Base-by-base conservation (phyloP, 2,888 invertebrate genomes). In the Siphonodentalium dalli region DNA sequence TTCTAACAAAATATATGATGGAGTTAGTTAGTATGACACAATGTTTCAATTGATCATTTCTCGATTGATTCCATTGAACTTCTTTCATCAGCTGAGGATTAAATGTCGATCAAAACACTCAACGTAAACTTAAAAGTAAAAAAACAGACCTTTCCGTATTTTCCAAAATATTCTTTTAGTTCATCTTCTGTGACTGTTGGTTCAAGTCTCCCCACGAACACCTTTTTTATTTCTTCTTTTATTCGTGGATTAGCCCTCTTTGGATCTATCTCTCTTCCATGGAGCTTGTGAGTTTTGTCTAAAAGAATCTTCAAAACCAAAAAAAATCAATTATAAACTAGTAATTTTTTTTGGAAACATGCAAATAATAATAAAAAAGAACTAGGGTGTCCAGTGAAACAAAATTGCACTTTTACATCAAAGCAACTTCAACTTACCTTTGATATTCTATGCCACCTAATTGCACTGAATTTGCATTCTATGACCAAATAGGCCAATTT, bases 131-230 rank as follows among this genome's bases (percentile, higher is more conserved):
- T 18, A n/a, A 7, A 23, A 26, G 18, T 9, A n/a, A 29, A 21
- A 35, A n/a, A 33, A 47, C 89, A 87, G 86, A 95, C 94, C 71
- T 88, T 90, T 83, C 96, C 96, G 84, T 90, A 96, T 82, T 93
- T 91, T 67, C 88, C 87, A 79, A 97, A 97, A 85, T 92, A 94
- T 68, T 87, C 88, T 83, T 91, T 93, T 75, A 97, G 94, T 82
- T 95, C 94, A 76, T 93, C 92, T 83, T 97, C 96, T 59, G 91
- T 88, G 62, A 94, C 87, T 83, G 93, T 93, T 74, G 92, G 90
- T 72, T 93, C 92, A 61, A 97, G 87, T 59, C 96, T 96, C 39
- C 96, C 96, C 59, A 96, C 95, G 84, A 97, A 97, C 72, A 97
- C 93, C 84, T 97, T 97, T 57, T 81, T 81, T 50, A 75, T 72